Base-by-base conservation (phyloP, 2,888 invertebrate genomes). In the Bellardia pandia region DNA sequence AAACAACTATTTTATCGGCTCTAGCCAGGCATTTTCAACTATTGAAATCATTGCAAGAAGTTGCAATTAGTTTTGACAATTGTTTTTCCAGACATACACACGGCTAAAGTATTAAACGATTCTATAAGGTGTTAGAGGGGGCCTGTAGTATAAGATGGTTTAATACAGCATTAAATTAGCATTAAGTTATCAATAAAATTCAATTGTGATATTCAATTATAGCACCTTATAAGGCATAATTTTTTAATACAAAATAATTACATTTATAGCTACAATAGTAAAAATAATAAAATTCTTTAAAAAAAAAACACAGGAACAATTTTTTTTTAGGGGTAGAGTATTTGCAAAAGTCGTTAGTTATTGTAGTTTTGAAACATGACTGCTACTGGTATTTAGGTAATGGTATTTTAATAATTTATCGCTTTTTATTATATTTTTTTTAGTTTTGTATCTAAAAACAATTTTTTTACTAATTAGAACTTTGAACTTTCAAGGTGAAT, bases 41-140 rank as follows among this genome's bases (percentile, higher is more conserved):
- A 76, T 42, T 72, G 51, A 76, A 85, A 56, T 58, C 42, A 4
- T 16, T 53, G 60, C 80, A 66, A 77, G 45, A 77, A 58, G 53
- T 77, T 84, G n/a, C 76, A 76, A 76, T 77, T 84, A 80, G 68
- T 74, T 77, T 87, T 84, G 79, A 76, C 75, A 76, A 79, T 86
- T 79, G 71, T 51, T 83, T 51, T 79, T 68, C 51, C 8, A 40
- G 1, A 64, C 40, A 51, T 14, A 60, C 48, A 66, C 23, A 72
- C 37, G 16, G 23, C 56, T 66, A 69, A 51, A 42, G 48, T 8
- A 71, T 7, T 30, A 62, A 62, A 37, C 42, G 62, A 56, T 72
- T 71, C 72, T 30, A 13, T 33, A 30, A 37, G 13, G 53, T 58
- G 33, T 16, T 45, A 69, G 16, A 40, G 33, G 40, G n/a, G 76